Evolutionary conservation across 1,140 invertebrate species (phyloP).

Genomic region (Mactra quadrangularis): DNA sequence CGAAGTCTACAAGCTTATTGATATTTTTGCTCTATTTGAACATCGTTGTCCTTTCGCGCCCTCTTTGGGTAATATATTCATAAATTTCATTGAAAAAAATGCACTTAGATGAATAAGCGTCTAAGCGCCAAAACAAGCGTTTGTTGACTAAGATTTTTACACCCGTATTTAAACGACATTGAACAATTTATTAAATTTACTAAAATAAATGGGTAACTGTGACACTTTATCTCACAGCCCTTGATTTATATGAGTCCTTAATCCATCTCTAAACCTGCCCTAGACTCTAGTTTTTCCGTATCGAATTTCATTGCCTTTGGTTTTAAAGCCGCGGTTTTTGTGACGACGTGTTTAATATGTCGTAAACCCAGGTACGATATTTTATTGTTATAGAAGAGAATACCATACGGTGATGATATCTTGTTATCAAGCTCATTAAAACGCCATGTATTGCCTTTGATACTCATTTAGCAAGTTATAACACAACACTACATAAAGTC

Average conservation of each 20-base stretch:
- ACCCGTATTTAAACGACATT: not conserved
- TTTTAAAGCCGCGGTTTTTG: not conserved
- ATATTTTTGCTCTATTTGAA: slow-evolving; percentile 15
- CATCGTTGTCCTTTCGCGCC: slow-evolving; percentile 20
- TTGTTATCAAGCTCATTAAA: slow-evolving; percentile 19
- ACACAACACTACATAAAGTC: not conserved
- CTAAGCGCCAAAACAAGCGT: too few species aligned
- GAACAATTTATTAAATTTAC: slow-evolving; percentile 28
- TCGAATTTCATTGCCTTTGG: slow-evolving; percentile 3
- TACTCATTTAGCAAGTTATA: not conserved
- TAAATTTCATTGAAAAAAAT: slow-evolving; percentile 20
- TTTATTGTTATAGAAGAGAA: too few species aligned
- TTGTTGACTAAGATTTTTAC: slow-evolving; percentile 38
- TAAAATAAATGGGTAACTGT: slow-evolving; percentile 29
- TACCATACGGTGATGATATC: not conserved
- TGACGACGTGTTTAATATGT: slow-evolving; percentile 1
- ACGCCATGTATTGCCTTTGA: not conserved
- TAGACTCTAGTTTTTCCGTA: not conserved
- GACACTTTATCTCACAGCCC: not conserved
- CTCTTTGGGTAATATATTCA: slow-evolving; percentile 23
- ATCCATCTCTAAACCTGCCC: not conserved
- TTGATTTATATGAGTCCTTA: not conserved
- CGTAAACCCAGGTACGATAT: slow-evolving; percentile 6
- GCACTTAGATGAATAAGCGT: not conserved
- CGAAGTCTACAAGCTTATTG: slow-evolving; percentile 6